These are phyloP conservation scores for Microplitis mediator DNA, from an alignment of 1,140 invertebrate genomes.

Conservation along the genomic window DNA sequence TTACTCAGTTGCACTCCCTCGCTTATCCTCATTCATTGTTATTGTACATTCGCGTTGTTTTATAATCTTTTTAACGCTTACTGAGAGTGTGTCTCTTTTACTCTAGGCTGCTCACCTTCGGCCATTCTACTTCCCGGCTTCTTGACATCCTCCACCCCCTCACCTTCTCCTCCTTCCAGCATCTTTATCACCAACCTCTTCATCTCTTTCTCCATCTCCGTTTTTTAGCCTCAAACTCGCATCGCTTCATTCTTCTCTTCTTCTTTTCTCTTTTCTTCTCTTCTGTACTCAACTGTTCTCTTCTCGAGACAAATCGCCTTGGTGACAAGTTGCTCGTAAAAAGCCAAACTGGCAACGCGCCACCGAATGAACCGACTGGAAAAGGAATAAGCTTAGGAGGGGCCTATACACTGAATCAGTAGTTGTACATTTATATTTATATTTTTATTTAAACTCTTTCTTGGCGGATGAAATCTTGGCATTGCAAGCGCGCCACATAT, in stretches of 20 bases:
- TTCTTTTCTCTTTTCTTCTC: not conserved
- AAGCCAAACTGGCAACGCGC: constrained; percentile 27
- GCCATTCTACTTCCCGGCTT: too few species aligned
- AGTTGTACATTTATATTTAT: not conserved
- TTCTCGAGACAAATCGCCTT: constrained; percentile 36
- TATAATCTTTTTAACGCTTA: too few species aligned
- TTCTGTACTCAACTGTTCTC: constrained; percentile 1
- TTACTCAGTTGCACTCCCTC: too few species aligned
- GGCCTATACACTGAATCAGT: not conserved
- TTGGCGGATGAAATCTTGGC: constrained; percentile 1
- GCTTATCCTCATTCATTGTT: too few species aligned
- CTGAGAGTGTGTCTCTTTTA: too few species aligned
- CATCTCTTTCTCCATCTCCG: too few species aligned
- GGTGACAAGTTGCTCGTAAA: constrained; percentile 43
- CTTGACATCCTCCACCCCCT: too few species aligned
- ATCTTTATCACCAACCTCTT: not conserved
- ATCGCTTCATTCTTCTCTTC: not conserved
- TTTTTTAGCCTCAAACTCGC: not conserved
- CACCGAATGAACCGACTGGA: constrained; percentile 27
- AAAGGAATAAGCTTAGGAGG: not conserved
- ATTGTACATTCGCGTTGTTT: too few species aligned
- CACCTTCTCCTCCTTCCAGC: too few species aligned
- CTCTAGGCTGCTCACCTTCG: too few species aligned
- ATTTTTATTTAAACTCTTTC: not conserved
- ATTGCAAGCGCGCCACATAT: constrained; percentile 17